Conservation (phyloP, 2,113 vertebrate species). For the Cyanoderma ruficeps region DNA sequence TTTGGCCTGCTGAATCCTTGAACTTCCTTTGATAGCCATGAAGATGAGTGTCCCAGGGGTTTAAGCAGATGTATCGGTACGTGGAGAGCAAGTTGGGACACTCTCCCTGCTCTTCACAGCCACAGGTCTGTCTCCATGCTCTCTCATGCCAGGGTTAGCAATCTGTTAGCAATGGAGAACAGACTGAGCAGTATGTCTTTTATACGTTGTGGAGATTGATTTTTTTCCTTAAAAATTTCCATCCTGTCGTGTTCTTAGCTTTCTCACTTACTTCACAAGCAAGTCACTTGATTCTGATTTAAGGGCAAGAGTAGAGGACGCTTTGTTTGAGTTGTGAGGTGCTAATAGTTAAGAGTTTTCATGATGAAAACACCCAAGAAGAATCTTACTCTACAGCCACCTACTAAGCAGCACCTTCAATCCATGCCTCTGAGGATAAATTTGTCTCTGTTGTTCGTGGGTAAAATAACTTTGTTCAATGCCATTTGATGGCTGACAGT, state of each 20-base stretch:
- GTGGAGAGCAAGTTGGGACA: not conserved
- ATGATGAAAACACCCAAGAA: not conserved
- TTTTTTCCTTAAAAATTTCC: not conserved
- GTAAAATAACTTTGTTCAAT: not conserved
- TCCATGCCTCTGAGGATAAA: not conserved
- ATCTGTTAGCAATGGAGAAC: not conserved
- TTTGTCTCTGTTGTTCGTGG: not conserved
- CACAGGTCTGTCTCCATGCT: fast-evolving
- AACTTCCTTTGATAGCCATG: not conserved
- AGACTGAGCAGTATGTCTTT: not conserved
- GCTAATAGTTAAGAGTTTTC: not conserved
- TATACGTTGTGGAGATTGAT: not conserved
- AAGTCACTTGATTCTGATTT: slow-evolving; percentile 2
- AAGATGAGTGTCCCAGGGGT: not conserved
- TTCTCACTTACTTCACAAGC: not conserved
- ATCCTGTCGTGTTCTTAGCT: not conserved
- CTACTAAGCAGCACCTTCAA: not conserved
- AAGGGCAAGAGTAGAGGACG: not conserved
- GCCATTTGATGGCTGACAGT: not conserved
- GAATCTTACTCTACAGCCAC: not conserved
- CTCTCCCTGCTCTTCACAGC: not conserved
- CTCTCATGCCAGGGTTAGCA: not conserved
- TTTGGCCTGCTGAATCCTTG: not conserved
- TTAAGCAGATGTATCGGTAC: fast-evolving
- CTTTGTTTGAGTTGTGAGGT: not conserved